Base-by-base conservation (phyloP, 2,888 invertebrate genomes). In the Orthosia incerta region DNA sequence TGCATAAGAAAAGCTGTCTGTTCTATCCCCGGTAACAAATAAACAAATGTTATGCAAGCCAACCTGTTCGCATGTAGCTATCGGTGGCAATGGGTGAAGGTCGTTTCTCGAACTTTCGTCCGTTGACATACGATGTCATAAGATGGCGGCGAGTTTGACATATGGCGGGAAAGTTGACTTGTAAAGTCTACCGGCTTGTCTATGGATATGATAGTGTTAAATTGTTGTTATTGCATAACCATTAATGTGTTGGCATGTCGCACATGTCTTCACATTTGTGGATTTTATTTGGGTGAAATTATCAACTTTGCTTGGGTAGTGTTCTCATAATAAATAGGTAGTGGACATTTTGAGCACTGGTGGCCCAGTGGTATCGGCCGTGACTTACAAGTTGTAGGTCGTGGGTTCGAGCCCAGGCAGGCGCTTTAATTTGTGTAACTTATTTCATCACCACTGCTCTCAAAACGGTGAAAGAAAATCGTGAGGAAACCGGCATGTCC, bases 51-150 rank as follows among this genome's bases (percentile, higher is more conserved):
- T 92, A 92, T 87, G 83, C 91, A 92, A 94, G 60, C 62, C 68
- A 86, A 90, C 89, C 88, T 86, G 89, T 89, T 87, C 68, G 75
- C 71, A 71, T 83, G 82, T 82, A 83, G 83, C 83, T 87, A 92
- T 90, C 86, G 79, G 90, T 86, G 91, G 90, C 91, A 92, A 85
- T 92, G 87, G 94, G 94, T 95, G 94, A 95, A 94, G 95, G 94
- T 92, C 93, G 91, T 86, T 85, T 89, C 87, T 90, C 90, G 91
- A 91, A 93, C 92, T 91, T 93, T 93, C 90, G 89, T 88, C 84
- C 81, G 80, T 64, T 80, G 82, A 68, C 70, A 82, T 64, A 26
- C 50, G 67, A 39, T 69, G 80, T 80, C 76, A 82, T 71, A 71
- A 82, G 73, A 69, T 71, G 74, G 73, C 75, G 74, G 63, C 72